Evolutionary conservation across 2,888 invertebrate genomes (phyloP).

Genomic region (Timema podura): DNA sequence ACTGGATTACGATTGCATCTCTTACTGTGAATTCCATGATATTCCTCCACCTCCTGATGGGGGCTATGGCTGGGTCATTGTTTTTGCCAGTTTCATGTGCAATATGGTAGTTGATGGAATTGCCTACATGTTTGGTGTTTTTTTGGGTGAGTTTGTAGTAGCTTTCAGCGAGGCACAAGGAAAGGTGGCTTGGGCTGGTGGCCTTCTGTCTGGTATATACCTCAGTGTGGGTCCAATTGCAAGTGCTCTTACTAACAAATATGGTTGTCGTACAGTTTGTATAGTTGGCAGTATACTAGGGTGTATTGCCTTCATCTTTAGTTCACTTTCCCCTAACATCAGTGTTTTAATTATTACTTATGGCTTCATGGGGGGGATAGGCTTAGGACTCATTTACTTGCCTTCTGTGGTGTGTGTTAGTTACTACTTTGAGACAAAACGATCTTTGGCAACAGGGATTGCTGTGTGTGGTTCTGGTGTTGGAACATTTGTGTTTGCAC

Average conservation of each 20-base stretch:
- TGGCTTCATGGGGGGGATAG: conserved; percentile 58
- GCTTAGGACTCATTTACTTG: conserved; percentile 89
- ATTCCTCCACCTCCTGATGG: conserved; percentile 86
- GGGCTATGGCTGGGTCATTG: conserved; percentile 93
- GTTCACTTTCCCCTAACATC: too few relatives aligned
- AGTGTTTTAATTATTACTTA: too few relatives aligned
- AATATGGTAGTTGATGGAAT: conserved; percentile 98
- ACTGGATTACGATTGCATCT: conserved; percentile 52
- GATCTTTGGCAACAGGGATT: conserved; percentile 90
- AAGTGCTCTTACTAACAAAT: too few relatives aligned
- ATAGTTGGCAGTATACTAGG: too few relatives aligned
- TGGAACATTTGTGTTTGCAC: conserved; percentile 94
- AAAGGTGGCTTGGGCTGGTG: conserved; percentile 90
- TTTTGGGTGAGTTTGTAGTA: conserved; percentile 72
- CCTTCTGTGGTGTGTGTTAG: conserved; percentile 97
- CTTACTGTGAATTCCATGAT: conserved; percentile 66
- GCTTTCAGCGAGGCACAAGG: conserved; percentile 84
- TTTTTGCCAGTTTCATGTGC: conserved; percentile 94
- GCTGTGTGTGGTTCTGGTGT: conserved; percentile 95
- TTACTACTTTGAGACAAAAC: conserved; percentile 94
- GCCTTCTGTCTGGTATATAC: conserved; percentile 92
- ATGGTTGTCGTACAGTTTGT: too few relatives aligned
- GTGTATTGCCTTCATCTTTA: too few relatives aligned
- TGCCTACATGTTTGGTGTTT: conserved; percentile 97
- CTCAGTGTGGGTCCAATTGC: conserved; percentile 70